Percentiles rank a stretch among this genome's conserved stretches.
phyloP scores from a whole-genome alignment of 2,888 invertebrate genomes.

The Nemurella pictetii region DNA sequence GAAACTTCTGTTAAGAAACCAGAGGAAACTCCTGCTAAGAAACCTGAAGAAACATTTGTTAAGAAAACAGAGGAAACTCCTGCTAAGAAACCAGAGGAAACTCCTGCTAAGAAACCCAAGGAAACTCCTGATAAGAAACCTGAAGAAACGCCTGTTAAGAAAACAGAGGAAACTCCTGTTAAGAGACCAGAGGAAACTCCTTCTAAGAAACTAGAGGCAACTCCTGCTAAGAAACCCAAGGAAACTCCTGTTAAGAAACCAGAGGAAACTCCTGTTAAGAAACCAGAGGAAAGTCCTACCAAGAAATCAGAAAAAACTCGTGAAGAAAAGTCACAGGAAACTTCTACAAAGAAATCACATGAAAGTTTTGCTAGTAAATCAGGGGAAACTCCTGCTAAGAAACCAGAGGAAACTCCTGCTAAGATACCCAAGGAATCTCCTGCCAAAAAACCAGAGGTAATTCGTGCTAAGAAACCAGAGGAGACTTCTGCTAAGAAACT shows the following conservation, averaged over 20 bases:
- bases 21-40: too few relatives aligned
- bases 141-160: too few relatives aligned
- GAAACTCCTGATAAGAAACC: conserved; percentile 36
- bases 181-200: too few relatives aligned
- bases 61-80: conserved; percentile 9
- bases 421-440: not conserved
- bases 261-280: not conserved
- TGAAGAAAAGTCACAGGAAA: conserved; percentile 43
- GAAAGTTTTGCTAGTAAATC: not conserved
- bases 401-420: not conserved
- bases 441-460: conserved; percentile 44
- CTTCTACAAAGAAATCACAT: not conserved
- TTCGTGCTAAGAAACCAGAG: conserved; percentile 46
- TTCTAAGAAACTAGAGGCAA: conserved; percentile 43
- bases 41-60: too few relatives aligned
- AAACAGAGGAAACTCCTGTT: too few relatives aligned
- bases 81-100: too few relatives aligned
- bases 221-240: conserved; percentile 36
- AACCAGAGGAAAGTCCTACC: not conserved
- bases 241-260: not conserved
- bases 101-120: too few relatives aligned
- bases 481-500: conserved; percentile 46
- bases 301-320: not conserved
- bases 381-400: conserved; percentile 37
- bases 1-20: not conserved